phyloP scores from a whole-genome alignment of 2,888 invertebrate genomes.

The Chloroclysta siterata region DNA sequence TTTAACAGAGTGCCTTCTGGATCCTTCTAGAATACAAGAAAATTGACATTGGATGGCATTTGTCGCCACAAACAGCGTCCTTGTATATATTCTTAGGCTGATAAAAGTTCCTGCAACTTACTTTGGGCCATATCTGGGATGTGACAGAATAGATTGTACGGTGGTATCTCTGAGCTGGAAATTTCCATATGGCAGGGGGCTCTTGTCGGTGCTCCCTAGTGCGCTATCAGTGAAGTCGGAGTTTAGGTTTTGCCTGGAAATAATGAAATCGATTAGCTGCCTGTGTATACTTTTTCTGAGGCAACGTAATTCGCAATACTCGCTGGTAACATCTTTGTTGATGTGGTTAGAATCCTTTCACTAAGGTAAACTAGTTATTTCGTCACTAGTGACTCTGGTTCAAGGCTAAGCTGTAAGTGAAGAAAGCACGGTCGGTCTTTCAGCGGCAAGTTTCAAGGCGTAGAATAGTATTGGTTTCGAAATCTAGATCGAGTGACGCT shows the following conservation, averaged over 20 bases:
- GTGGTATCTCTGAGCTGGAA: slow-evolving; percentile 97
- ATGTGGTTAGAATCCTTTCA: not conserved
- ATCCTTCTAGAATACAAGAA: too few relatives aligned
- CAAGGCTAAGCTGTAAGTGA: not conserved
- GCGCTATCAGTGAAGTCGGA: slow-evolving; percentile 98
- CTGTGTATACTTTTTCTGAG: not conserved
- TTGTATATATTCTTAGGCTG: too few relatives aligned
- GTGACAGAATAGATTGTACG: slow-evolving; percentile 94
- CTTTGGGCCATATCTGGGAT: slow-evolving; percentile 96
- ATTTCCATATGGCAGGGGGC: slow-evolving; percentile 96
- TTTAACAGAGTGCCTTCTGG: too few relatives aligned
- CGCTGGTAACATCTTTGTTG: not conserved
- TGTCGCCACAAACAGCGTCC: too few relatives aligned
- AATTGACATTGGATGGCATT: too few relatives aligned
- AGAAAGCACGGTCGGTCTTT: not conserved
- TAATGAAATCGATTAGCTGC: slow-evolving; percentile 5
- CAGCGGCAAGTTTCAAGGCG: not conserved
- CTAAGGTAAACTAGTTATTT: not conserved
- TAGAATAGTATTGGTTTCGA: not conserved
- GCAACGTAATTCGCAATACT: not conserved
- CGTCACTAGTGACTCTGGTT: not conserved
- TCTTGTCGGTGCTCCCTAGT: slow-evolving; percentile 95
- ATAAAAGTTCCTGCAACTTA: slow-evolving; percentile 61
- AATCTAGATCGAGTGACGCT: not conserved
- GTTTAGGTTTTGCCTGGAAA: slow-evolving; percentile 94